Base-by-base conservation (phyloP, 2,797 vertebrate genomes). In the Scarus forsteni region DNA sequence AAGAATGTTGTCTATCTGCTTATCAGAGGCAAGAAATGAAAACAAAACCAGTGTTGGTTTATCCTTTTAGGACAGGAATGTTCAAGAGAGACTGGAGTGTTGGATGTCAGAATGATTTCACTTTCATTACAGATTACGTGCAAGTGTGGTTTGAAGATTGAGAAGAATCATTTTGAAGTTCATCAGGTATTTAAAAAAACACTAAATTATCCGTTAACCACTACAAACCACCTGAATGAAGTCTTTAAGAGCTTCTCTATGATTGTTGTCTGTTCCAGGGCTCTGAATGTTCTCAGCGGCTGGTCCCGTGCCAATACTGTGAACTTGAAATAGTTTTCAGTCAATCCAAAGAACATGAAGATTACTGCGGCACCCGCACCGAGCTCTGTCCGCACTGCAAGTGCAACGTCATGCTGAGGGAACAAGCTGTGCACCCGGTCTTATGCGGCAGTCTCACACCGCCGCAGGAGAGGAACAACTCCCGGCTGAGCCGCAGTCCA, bases 281-380 rank as follows among this genome's bases (percentile, higher is more conserved):
- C 58, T 88, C 87, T 0, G 95, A 95, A 15, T 99, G 98, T 77
- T 88, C 95, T 35, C 93, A 97, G 87, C 95, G 97, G 0, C 91
- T 96, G 48, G 92, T 94, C 6, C 83, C 94, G 0, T 99, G 98
- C 84, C 96, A 94, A 79, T 98, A 95, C 88, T 99, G 98, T 46
- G 96, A 97, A 74, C 87, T 99, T 74, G 97, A 97, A 90, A 93
- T 99, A 38, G 85, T 92, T 36, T 95, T 95, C 84, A 91, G 85
- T 84, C 96, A 96, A 80, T 93, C 96, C 50, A 93, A 91, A 88
- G 96, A 97, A 12, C 98, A 99, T 0, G 97, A 98, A 73, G 94
- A 96, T 36, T 99, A 96, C 80, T 99, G 98, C 5, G 98, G 98
- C 1, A 93, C 98, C 5, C 94, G 98, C 63, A 99, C 98, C 0